A percentile compares a stretch with the other conserved stretches of the same genome.
phyloP scores from a whole-genome alignment of 2,113 vertebrate genomes.

The Sylvietta virens region DNA sequence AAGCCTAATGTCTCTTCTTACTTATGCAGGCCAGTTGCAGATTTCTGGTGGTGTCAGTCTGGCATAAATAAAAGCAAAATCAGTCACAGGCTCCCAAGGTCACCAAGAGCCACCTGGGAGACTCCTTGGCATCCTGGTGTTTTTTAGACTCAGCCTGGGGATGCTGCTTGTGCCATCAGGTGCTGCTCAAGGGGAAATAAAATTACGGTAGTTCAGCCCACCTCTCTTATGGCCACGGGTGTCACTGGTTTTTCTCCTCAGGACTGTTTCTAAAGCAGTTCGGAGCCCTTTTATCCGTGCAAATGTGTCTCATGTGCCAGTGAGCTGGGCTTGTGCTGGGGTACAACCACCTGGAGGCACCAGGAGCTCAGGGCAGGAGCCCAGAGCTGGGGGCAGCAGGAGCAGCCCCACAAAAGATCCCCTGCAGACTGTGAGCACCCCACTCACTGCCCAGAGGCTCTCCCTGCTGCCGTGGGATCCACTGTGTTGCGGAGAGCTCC shows the following conservation, averaged over 20 bases:
- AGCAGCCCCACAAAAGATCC: neutral
- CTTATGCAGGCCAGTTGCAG: neutral
- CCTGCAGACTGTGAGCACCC: neutral
- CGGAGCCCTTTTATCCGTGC: neutral
- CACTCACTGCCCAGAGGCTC: neutral
- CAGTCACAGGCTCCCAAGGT: neutral
- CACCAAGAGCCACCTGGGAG: neutral
- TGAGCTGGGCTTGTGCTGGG: neutral
- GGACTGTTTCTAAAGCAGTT: neutral
- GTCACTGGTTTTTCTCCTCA: neutral
- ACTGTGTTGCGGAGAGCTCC: neutral
- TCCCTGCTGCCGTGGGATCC: neutral
- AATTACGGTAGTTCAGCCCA: neutral
- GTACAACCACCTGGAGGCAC: neutral
- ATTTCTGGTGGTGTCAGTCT: neutral
- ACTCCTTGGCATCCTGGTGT: neutral
- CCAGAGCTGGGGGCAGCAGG: neutral
- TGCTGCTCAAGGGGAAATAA: neutral
- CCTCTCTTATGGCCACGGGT: rapidly evolving
- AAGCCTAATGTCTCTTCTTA: neutral
- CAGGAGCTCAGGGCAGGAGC: neutral
- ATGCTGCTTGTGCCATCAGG: neutral
- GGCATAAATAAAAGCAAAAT: neutral
- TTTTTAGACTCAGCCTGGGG: neutral
- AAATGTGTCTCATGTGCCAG: neutral